These are phyloP conservation scores for Pachydiplax longipennis DNA, from an alignment of 2,888 invertebrate genomes.

Conservation along the genomic window DNA sequence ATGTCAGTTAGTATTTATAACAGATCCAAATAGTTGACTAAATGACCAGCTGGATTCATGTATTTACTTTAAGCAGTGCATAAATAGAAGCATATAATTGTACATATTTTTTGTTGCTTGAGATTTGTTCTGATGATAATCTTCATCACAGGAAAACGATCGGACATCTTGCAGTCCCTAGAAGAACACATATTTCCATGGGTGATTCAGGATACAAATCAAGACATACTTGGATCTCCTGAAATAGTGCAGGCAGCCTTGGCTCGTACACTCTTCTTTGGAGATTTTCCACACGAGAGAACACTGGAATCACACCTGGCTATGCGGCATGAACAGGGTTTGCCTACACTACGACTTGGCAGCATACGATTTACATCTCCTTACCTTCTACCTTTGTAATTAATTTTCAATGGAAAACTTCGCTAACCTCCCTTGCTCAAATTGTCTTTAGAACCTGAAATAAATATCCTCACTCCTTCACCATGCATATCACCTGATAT, in stretches of 20 bases:
- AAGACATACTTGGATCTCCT: not conserved
- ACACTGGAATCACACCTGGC: not conserved
- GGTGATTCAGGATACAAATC: not conserved
- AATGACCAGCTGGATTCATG: too few relatives aligned
- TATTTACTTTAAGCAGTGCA: too few relatives aligned
- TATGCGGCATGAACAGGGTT: not conserved
- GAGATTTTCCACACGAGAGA: slow-evolving; percentile 30
- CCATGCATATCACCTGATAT: not conserved
- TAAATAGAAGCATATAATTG: too few relatives aligned
- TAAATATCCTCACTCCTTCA: not conserved
- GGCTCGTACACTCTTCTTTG: slow-evolving; percentile 6
- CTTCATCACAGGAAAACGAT: not conserved
- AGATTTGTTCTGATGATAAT: too few relatives aligned
- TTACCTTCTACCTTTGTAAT: slow-evolving; percentile 19
- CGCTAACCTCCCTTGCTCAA: not conserved
- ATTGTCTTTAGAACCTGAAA: too few relatives aligned
- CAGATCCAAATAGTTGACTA: too few relatives aligned
- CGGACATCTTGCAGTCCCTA: slow-evolving; percentile 3
- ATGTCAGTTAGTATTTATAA: too few relatives aligned
- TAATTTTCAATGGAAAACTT: not conserved
- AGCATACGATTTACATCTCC: slow-evolving; percentile 41
- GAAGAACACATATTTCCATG: slow-evolving; percentile 1
- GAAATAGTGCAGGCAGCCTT: not conserved
- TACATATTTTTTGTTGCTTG: too few relatives aligned
- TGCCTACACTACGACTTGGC: slow-evolving; percentile 22